Evolutionary conservation across 2,113 vertebrate genomes (phyloP), one percentile per base, ranked within the genome.

Genomic region (Lethenteron camtschaticum): DNA sequence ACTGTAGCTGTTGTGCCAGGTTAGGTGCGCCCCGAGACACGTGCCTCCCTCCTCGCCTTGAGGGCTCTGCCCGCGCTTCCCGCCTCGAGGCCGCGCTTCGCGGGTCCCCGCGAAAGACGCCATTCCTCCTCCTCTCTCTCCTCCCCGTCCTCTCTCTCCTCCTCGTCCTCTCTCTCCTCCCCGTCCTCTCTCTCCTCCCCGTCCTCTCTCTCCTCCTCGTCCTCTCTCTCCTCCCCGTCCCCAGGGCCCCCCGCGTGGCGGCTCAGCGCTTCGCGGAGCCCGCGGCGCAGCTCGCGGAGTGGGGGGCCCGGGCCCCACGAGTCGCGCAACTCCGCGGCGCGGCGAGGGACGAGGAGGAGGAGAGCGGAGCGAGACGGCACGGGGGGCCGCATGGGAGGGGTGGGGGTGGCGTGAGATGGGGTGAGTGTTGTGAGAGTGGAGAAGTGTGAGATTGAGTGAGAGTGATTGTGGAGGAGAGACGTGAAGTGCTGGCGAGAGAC

Each of bases 241-340:
- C 70, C 73, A 70, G 70, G 59, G 72, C 73, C 76, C 75, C 75
- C 73, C 74, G 72, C 74, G 9, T 1, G 2, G n/a, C 3, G 68
- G 11, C 41, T 41, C 41, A 41, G 41, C 41, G 41, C 41, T 41
- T 41, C 41, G 41, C 41, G 41, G 41, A 41, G 41, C 41, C 41
- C 6, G 6, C 41, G 41, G 5, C 41, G 41, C 41, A 41, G 70
- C 56, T 55, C 68, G 58, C 3, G 13, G 2, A 12, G 2, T 9
- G 9, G 55, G 1, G 68, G 3, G 55, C 55, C 72, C 57, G 68
- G 57, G 74, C 74, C 73, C 71, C 59, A 1, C 56, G 8, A 2
- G 11, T 7, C 2, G n/a, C 1, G 24, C 2, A 12, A 12, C 5
- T n/a, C 11, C n/a, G 20, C 13, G 12, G 4, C 11, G 10, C 58